Base-by-base conservation (phyloP, 2,888 invertebrate genomes). In the Thysanoteuthis rhombus region DNA sequence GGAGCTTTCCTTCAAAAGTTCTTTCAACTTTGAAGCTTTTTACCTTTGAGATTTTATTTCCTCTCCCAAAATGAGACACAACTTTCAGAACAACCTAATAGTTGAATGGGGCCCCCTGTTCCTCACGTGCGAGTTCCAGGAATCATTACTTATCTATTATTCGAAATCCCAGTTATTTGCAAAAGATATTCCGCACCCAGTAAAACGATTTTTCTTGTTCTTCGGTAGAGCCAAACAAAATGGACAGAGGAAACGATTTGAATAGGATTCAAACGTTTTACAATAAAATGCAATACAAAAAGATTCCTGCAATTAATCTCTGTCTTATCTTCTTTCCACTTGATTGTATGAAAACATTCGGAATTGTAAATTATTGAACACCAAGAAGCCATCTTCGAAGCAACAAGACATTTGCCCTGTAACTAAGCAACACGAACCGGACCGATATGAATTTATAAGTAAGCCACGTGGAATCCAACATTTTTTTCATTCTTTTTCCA, bases 391-490 rank as follows among this genome's bases (percentile, higher is more conserved):
- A 75, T 75, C 25, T 75, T 36, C n/a, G 75, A 75, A 75, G n/a
- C 75, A 75, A 75, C 75, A 75, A 36, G 75, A 75, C 36, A 75
- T 16, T 75, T n/a, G 36, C n/a, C 75, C n/a, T 22, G 75, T 75
- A n/a, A 75, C 75, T 36, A 75, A 36, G 75, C 75, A 75, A 75
- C 75, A 19, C 8, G 75, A 75, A 75, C 16, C 75, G 75, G 75
- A n/a, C 75, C 75, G n/a, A n/a, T 75, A 75, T 75, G 75, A 75
- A 75, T 75, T 75, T 75, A 75, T 75, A 75, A 75, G 75, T n/a
- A 75, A 75, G 75, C n/a, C 75, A 75, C 75, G 19, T n/a, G 75
- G 36, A 75, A 16, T 75, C 75, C 19, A 75, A 75, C 75, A 75
- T 36, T n/a, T 75, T 75, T 75, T 36, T 75, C 10, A 16, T 75